Evolutionary conservation across 2,113 vertebrate species (phyloP).

Genomic region (Hippopotamus amphibius): DNA sequence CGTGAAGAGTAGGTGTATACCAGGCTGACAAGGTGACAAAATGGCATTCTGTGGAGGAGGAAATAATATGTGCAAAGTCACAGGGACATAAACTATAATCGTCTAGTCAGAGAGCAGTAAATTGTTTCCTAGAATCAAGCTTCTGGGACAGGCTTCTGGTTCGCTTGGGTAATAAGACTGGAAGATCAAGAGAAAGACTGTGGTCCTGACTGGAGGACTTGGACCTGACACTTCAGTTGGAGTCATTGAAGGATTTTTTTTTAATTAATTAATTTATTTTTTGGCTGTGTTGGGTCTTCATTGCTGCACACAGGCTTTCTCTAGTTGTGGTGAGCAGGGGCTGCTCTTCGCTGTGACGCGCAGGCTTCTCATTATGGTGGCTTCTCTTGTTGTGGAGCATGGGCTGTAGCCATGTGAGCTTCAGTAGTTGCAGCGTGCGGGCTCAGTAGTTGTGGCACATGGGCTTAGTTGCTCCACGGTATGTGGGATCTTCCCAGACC

Average conservation of each 20-base stretch:
- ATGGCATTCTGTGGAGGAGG: conserved; percentile 58
- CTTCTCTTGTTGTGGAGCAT: too few species aligned
- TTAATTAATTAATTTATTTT: too few species aligned
- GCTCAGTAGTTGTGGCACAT: too few species aligned
- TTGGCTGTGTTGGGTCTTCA: too few species aligned
- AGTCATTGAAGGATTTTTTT: neutral
- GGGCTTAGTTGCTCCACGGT: too few species aligned
- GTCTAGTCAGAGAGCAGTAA: neutral
- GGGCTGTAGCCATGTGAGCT: too few species aligned
- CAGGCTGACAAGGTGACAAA: conserved; percentile 76
- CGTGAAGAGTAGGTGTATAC: conserved; percentile 53
- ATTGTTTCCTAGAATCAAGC: neutral
- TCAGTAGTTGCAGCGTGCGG: too few species aligned
- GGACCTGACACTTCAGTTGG: neutral
- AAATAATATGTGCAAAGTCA: conserved; percentile 58
- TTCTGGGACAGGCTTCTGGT: neutral
- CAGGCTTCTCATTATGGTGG: too few species aligned
- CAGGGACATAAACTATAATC: neutral
- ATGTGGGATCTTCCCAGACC: too few species aligned
- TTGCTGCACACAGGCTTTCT: too few species aligned
- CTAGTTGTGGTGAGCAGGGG: too few species aligned
- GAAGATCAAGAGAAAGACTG: neutral
- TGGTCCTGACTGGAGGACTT: neutral
- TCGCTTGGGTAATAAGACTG: neutral
- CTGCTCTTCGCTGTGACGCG: too few species aligned